A percentile compares a stretch with the other conserved stretches of the same genome.
These are phyloP conservation scores for Ophion costatus DNA, from an alignment of 2,888 invertebrate species.

Conservation along the genomic window DNA sequence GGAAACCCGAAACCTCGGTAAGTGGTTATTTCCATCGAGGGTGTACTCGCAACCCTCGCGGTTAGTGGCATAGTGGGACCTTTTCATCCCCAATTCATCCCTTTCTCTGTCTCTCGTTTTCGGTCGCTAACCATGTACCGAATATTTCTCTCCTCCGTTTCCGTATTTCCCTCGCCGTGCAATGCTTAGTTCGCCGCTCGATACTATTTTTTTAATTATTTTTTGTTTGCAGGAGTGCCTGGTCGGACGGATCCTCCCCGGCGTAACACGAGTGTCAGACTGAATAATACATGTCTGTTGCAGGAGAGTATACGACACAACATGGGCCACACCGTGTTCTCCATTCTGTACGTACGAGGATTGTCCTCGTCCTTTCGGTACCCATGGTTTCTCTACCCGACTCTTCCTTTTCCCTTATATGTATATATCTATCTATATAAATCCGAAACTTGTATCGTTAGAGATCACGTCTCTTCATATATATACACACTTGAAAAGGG, in stretches of 20 bases:
- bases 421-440: constrained; percentile 12
- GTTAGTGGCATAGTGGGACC: constrained; percentile 63
- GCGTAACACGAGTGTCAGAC: constrained; percentile 78
- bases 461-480: not conserved
- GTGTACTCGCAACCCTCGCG: constrained; percentile 58
- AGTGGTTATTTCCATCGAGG: constrained; percentile 66
- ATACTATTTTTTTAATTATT: constrained; percentile 17
- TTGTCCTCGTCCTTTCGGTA: constrained; percentile 33
- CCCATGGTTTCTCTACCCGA: constrained; percentile 31
- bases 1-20: constrained; percentile 64
- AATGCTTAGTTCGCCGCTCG: constrained; percentile 59
- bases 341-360: constrained; percentile 49
- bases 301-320: constrained; percentile 75
- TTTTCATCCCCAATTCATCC: constrained; percentile 45
- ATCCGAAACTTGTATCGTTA: not conserved
- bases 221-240: constrained; percentile 65
- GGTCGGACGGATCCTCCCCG: constrained; percentile 70
- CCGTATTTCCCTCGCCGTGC: not conserved
- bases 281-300: constrained; percentile 81
- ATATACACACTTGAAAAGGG: not conserved
- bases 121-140: constrained; percentile 8
- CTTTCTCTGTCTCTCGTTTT: constrained; percentile 23
- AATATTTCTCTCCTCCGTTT: constrained; percentile 62
- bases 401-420: constrained; percentile 7
- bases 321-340: constrained; percentile 73